Percentiles rank a stretch among this genome's conserved stretches.
Conservation (phyloP, 1,140 invertebrate species). For the Octopus bimaculoides region DNA sequence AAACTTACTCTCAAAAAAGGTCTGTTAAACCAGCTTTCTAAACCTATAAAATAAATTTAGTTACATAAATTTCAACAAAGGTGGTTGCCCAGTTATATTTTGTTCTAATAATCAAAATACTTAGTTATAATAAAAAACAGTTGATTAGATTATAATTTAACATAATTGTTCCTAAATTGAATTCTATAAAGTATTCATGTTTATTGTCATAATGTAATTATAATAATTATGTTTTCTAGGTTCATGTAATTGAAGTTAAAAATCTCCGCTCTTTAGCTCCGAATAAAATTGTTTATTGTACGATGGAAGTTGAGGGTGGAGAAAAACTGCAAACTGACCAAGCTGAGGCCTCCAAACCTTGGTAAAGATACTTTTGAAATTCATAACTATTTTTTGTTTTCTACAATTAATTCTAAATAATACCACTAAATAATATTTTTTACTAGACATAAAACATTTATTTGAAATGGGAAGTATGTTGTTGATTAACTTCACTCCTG, state of each 20-base stretch:
- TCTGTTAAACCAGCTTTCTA: too few relatives aligned
- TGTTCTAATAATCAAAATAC: too few relatives aligned
- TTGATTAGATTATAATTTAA: too few relatives aligned
- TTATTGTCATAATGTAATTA: background rate
- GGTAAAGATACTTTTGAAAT: constrained; percentile 64
- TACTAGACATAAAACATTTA: too few relatives aligned
- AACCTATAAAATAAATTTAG: too few relatives aligned
- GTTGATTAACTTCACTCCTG: background rate
- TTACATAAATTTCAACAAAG: too few relatives aligned
- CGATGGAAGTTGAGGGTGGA: constrained; percentile 96
- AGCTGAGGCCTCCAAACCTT: constrained; percentile 96
- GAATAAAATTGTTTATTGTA: constrained; percentile 98
- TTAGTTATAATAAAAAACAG: too few relatives aligned
- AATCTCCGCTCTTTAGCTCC: constrained; percentile 93
- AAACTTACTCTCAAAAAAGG: too few relatives aligned
- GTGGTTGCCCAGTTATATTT: too few relatives aligned
- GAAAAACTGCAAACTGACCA: constrained; percentile 99
- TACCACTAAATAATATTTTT: too few relatives aligned
- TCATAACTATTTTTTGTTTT: too few relatives aligned
- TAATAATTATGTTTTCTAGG: constrained; percentile 60
- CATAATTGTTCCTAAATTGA: background rate
- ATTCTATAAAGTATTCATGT: background rate
- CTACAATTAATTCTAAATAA: too few relatives aligned
- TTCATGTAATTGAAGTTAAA: constrained; percentile 98
- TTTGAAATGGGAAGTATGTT: background rate